A percentile compares a stretch with the other conserved stretches of the same genome.
Evolutionary conservation across 2,113 vertebrate species (phyloP).

Genomic region (Labeo rohita): DNA sequence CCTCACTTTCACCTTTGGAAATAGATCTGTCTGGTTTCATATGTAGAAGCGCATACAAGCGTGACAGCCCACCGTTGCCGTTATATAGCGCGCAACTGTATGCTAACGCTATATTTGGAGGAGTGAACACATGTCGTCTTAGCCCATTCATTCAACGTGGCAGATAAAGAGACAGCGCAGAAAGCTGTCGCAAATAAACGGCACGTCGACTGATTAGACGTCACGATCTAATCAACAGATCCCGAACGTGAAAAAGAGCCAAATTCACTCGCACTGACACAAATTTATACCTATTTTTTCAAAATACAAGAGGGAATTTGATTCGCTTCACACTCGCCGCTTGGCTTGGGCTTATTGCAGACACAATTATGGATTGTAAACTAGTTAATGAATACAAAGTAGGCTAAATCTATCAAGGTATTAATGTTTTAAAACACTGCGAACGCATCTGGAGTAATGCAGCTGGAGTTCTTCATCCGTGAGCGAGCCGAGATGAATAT

Average conservation of each 20-base stretch:
- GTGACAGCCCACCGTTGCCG: conserved; percentile 69
- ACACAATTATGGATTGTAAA: conserved; percentile 30
- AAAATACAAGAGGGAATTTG: conserved; percentile 9
- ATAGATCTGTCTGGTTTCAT: conserved; percentile 74
- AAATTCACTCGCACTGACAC: not conserved
- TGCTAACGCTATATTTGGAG: conserved; percentile 60
- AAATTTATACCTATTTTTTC: not conserved
- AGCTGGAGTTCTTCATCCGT: conserved; percentile 21
- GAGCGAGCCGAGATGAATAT: conserved; percentile 50
- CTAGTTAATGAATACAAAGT: conserved; percentile 49
- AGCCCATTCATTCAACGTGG: conserved; percentile 38
- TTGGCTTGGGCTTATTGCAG: conserved; percentile 14
- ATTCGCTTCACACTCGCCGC: not conserved
- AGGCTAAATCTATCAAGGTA: conserved; percentile 37
- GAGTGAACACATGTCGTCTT: conserved; percentile 47
- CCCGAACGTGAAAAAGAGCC: not conserved
- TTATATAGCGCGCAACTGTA: conserved; percentile 65
- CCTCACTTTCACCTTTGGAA: conserved; percentile 72
- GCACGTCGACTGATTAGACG: conserved; percentile 12
- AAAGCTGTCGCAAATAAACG: conserved; percentile 35
- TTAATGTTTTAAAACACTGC: conserved; percentile 48
- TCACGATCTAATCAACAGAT: conserved; percentile 14
- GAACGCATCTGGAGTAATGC: conserved; percentile 19
- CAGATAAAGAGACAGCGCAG: conserved; percentile 44
- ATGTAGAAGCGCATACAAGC: conserved; percentile 70